Conservation (phyloP, 2,113 vertebrate species). For the Cebus imitator region DNA sequence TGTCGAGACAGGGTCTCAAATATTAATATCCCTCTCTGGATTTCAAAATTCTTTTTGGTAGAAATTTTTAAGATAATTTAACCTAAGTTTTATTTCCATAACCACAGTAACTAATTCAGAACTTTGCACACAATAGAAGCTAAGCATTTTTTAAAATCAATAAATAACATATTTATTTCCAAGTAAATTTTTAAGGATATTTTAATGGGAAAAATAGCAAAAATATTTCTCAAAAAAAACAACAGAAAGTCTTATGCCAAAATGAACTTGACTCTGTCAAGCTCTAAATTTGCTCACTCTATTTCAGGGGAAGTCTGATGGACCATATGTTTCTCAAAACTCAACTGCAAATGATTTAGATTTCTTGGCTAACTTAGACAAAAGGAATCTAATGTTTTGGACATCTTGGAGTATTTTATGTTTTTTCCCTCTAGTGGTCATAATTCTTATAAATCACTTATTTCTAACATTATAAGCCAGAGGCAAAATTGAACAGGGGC, state of each 20-base stretch:
- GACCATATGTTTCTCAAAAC: conserved; percentile 43
- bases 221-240: neutral
- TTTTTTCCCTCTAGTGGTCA: conserved; percentile 50
- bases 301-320: conserved; percentile 17
- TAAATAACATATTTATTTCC: neutral
- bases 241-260: neutral
- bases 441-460: conserved; percentile 60
- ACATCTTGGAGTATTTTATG: conserved; percentile 39
- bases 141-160: neutral
- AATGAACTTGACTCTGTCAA: neutral
- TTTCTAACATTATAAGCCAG: conserved; percentile 37
- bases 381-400: conserved; percentile 29
- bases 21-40: neutral
- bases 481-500: conserved; percentile 12
- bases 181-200: conserved; percentile 26
- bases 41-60: neutral
- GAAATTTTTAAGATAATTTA: neutral
- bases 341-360: conserved; percentile 36
- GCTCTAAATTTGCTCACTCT: neutral
- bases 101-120: neutral
- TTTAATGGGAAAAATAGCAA: neutral
- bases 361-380: conserved; percentile 35
- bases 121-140: neutral
- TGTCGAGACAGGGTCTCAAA: neutral
- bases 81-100: neutral